These are phyloP conservation scores for Margaritifera margaritifera DNA, from an alignment of 2,888 invertebrate species.

Conservation along the genomic window DNA sequence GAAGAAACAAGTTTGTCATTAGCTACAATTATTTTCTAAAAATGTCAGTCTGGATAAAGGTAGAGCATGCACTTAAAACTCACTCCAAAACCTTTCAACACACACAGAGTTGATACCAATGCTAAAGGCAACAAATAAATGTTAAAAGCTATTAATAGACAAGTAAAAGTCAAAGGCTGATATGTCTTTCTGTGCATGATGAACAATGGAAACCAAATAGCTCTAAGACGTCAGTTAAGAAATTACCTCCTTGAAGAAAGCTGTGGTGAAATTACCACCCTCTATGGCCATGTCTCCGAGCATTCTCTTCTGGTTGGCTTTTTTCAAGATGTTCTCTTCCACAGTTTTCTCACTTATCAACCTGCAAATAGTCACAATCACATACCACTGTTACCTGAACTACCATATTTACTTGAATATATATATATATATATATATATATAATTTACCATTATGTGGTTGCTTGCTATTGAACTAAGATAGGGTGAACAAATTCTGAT, in stretches of 20 bases:
- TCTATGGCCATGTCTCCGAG: conserved; percentile 98
- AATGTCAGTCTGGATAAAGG: too few species aligned
- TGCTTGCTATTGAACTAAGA: too few species aligned
- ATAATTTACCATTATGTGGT: too few species aligned
- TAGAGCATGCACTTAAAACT: too few species aligned
- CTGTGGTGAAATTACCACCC: conserved; percentile 98
- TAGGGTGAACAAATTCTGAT: too few species aligned
- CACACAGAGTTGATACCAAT: not conserved
- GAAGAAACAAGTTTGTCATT: too few species aligned
- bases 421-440: too few species aligned
- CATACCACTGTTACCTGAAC: too few species aligned
- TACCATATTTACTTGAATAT: too few species aligned
- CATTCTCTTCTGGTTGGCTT: conserved; percentile 97
- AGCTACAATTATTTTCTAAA: too few species aligned
- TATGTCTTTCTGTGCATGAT: not conserved
- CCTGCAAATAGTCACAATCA: conserved; percentile 75
- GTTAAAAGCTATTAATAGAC: not conserved
- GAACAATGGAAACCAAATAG: not conserved
- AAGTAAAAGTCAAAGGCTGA: not conserved
- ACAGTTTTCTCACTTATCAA: conserved; percentile 97
- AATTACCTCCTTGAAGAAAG: conserved; percentile 88
- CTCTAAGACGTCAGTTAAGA: not conserved
- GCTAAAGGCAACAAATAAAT: not conserved
- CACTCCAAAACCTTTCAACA: not conserved
- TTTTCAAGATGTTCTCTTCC: conserved; percentile 99